Evolutionary conservation across 2,797 vertebrate species (phyloP), one percentile per base, ranked within the genome.

Genomic region (Tauraco hartlaubi): DNA sequence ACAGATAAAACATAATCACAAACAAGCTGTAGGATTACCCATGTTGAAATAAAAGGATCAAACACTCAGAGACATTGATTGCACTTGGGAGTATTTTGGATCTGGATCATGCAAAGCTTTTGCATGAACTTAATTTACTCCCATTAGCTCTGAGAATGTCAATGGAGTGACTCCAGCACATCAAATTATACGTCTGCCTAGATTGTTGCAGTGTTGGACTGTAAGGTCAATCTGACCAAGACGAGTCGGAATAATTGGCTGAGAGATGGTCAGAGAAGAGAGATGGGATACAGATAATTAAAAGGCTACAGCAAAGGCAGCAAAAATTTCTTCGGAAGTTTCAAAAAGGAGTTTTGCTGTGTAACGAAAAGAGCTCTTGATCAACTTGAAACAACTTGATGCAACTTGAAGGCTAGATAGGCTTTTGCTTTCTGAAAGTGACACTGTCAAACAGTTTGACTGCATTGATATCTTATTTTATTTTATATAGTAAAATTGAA

Each of bases 121-220:
- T 91, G n/a, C 18, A 63, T 49, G 84, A 80, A 88, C 61, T 86
- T 86, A 92, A 93, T 72, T 94, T 95, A 82, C 78, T 92, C 33
- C 48, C 23, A 29, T 77, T 87, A 79, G 48, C 43, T 85, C 7
- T 12, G 59, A 86, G 63, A 76, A 81, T 18, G 35, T 72, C 89
- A 78, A 6, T 39, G 89, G 66, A 90, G 33, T 2, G 15, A 80
- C 41, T 94, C 72, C 56, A 64, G 55, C 46, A 77, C 59, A n/a
- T 52, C 66, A 46, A 77, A 75, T 91, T 49, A 61, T 28, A 15
- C 13, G 8, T 41, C 56, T 58, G 18, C 61, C 52, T 54, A 54
- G 67, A 62, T 15, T 39, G 48, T 19, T 88, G 33, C 9, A 72
- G 59, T 37, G n/a, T 58, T 28, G 74, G 37, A 64, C 44, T 62